Conservation (phyloP, 2,888 invertebrate genomes). For the Tipula helvola region DNA sequence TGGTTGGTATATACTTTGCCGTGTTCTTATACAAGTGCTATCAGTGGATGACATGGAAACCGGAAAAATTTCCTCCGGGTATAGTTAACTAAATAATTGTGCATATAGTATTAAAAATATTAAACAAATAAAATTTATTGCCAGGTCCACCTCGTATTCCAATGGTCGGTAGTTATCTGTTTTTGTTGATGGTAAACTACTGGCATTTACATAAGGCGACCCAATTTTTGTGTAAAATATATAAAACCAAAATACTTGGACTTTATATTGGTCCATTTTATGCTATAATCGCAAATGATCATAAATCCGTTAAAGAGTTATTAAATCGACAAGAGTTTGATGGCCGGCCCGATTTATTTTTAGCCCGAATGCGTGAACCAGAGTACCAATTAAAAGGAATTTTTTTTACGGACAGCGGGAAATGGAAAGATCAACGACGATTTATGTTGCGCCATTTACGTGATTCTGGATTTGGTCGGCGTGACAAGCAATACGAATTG, state of each 20-base stretch:
- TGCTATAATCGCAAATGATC: conserved; percentile 41
- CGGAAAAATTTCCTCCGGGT: conserved; percentile 48
- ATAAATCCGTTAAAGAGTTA: conserved; percentile 43
- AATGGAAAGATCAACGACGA: conserved; percentile 53
- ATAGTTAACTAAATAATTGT: conserved; percentile 13
- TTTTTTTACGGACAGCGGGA: conserved; percentile 49
- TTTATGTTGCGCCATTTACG: conserved; percentile 51
- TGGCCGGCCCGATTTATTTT: conserved; percentile 42
- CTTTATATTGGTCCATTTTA: conserved; percentile 40
- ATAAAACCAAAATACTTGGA: conserved; percentile 47
- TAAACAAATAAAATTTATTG: not conserved
- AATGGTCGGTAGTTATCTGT: conserved; percentile 47
- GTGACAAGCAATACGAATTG: conserved; percentile 42
- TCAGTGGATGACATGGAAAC: conserved; percentile 35
- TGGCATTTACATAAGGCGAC: conserved; percentile 41
- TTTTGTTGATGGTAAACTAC: conserved; percentile 40
- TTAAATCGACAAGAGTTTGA: conserved; percentile 46
- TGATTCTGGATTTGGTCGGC: conserved; percentile 56
- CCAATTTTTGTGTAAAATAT: conserved; percentile 38
- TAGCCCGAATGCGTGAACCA: conserved; percentile 40
- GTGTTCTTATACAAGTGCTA: conserved; percentile 30
- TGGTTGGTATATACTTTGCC: conserved; percentile 27
- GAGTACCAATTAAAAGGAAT: conserved; percentile 36
- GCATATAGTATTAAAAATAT: not conserved
- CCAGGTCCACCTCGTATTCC: conserved; percentile 50